phyloP scores from a whole-genome alignment of 2,113 vertebrate genomes.

The Coryphaenoides rupestris region DNA sequence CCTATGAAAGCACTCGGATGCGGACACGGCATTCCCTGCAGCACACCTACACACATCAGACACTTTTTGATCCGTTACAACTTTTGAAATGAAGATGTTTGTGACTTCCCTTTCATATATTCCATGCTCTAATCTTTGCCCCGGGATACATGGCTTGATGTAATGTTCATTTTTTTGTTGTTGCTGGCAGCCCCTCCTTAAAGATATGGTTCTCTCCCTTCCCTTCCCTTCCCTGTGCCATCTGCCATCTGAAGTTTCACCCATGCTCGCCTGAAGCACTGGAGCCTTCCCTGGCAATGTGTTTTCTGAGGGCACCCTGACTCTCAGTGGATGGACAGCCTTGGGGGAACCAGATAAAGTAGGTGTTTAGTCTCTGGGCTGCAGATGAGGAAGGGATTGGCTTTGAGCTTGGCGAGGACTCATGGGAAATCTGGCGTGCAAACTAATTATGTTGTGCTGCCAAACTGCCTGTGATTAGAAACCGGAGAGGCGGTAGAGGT shows the following conservation, averaged over 20 bases:
- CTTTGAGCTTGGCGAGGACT: conserved; percentile 67
- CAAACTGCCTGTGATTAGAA: conserved; percentile 70
- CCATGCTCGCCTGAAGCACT: conserved; percentile 65
- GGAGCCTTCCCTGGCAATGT: conserved; percentile 62
- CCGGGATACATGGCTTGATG: conserved; percentile 52
- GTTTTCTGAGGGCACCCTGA: conserved; percentile 65
- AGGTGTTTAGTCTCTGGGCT: conserved; percentile 75
- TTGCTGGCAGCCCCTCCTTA: conserved; percentile 63
- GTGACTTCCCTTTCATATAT: conserved; percentile 49
- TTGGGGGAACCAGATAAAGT: conserved; percentile 70
- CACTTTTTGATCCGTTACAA: conserved; percentile 58
- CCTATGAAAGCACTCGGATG: conserved; percentile 5
- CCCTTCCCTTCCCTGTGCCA: conserved; percentile 49
- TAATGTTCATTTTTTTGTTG: conserved; percentile 56
- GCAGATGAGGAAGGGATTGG: conserved; percentile 64
- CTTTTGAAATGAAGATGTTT: conserved; percentile 63
- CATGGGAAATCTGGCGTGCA: conserved; percentile 75
- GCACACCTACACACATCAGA: conserved; percentile 55
- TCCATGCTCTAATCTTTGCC: conserved; percentile 67
- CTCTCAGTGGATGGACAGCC: conserved; percentile 65
- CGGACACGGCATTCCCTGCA: conserved; percentile 45
- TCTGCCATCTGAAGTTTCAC: conserved; percentile 74
- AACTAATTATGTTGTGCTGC: conserved; percentile 69
- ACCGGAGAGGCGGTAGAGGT: conserved; percentile 61
- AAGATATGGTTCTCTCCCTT: conserved; percentile 64